Base-by-base conservation (phyloP, 2,113 vertebrate species). In the Ochotona princeps region DNA sequence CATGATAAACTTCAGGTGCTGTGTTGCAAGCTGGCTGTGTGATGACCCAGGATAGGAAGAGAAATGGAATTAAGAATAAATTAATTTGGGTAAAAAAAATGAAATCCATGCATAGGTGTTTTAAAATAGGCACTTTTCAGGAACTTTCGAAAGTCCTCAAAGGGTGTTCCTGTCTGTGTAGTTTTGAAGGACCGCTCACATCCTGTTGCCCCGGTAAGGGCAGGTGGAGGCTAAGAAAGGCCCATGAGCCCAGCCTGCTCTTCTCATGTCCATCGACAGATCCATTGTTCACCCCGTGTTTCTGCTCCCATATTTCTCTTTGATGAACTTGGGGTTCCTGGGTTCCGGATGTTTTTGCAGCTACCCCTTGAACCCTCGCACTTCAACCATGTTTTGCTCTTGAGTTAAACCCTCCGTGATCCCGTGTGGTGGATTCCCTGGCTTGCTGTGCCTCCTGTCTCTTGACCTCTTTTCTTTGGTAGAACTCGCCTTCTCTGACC, bases 201-300 rank as follows among this genome's bases (percentile, higher is more conserved):
- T 35, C 23, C 28, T 87, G 17, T 67, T 65, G 18, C 32, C 21
- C 12, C 26, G 44, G 47, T 2, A 32, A 10, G 8, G 1, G 0
- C 25, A 20, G 54, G 30, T n/a, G 61, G 83, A 57, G 11, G 63
- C 4, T 26, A 57, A 65, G 69, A 79, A 26, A n/a, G 23, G 13
- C 47, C 28, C 1, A 23, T 21, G 9, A 1, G 11, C 17, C n/a
- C 7, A 35, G 35, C 44, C 32, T 69, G 21, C 30, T 38, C 28
- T 0, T 69, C 25, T 15, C 5, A 4, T 2, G 2, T 30, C 47
- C 32, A 5, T 82, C 28, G 44, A 0, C 30, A 8, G 49, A 23
- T 25, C 47, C 65, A 38, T 11, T 38, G 1, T 85, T 47, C 20
- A 13, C 30, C 23, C 9, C 8, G 6, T 12, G 3, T 70, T 51